Evolutionary conservation across 2,113 vertebrate genomes (phyloP).

Genomic region (Pterophyllum scalare): DNA sequence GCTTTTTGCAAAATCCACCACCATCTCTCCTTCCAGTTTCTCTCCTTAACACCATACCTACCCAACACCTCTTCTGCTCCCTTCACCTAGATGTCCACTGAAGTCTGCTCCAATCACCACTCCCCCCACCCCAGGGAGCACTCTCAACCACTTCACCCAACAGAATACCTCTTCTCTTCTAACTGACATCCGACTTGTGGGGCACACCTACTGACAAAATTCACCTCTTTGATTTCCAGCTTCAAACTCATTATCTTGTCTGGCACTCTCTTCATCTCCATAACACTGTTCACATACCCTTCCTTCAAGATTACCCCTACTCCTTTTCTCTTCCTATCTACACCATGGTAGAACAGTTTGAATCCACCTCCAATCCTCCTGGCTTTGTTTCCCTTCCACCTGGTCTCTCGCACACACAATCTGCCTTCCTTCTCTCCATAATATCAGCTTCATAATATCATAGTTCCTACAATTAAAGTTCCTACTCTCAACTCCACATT

Average conservation of each 20-base stretch:
- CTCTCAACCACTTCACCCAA: not conserved
- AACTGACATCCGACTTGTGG: not conserved
- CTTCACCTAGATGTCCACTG: not conserved
- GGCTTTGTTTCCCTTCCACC: not conserved
- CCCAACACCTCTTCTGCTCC: not conserved
- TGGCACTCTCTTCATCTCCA: not conserved
- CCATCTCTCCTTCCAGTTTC: not conserved
- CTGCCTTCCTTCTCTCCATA: not conserved
- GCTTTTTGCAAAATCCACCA: not conserved
- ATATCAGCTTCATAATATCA: not conserved
- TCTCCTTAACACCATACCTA: not conserved
- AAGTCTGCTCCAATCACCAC: slow-evolving; percentile 3
- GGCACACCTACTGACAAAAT: not conserved
- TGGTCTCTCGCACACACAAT: not conserved
- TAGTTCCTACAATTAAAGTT: not conserved
- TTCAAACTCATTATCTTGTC: not conserved
- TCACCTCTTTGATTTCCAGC: not conserved
- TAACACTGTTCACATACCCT: not conserved
- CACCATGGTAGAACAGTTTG: not conserved
- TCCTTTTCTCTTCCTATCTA: no score
- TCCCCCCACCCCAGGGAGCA: not conserved
- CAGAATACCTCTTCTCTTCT: not conserved
- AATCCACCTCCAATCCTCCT: not conserved
- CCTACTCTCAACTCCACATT: not conserved
- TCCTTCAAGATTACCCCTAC: no score